Conservation (phyloP, 2,113 vertebrate species). For the Ceyx margarethae region DNA sequence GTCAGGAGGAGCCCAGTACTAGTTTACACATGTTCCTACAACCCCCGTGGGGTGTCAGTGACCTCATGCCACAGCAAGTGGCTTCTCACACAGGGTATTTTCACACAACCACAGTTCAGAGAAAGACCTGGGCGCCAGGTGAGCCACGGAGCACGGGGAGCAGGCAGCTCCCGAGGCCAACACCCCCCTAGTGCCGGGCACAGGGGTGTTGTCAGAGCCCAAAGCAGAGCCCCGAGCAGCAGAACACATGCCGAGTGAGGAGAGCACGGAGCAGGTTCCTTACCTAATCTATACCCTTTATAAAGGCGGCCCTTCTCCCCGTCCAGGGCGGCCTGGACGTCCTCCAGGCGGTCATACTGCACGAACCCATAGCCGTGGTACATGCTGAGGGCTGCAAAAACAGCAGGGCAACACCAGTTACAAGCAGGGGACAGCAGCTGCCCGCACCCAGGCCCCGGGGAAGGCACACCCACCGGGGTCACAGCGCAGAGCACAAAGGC, state of each 20-base stretch:
- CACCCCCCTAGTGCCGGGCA: not conserved
- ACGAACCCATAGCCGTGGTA: slow-evolving; percentile 89
- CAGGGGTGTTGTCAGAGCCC: not conserved
- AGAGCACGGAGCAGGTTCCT: slow-evolving; percentile 66
- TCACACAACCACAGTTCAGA: not conserved
- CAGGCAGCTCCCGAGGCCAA: not conserved
- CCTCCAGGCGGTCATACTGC: slow-evolving; percentile 87
- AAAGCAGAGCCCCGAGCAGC: not conserved
- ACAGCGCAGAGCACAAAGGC: not conserved
- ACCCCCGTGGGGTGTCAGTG: not conserved
- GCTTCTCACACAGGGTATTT: not conserved
- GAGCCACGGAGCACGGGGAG: not conserved
- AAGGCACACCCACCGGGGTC: not conserved
- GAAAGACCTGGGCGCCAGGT: not conserved
- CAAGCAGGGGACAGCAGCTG: not conserved
- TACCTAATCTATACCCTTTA: slow-evolving; percentile 92
- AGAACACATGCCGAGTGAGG: slow-evolving; percentile 31
- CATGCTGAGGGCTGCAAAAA: slow-evolving; percentile 86
- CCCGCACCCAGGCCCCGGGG: not conserved
- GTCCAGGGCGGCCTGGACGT: slow-evolving; percentile 87
- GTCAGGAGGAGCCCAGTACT: not conserved
- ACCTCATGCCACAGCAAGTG: not conserved
- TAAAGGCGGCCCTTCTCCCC: slow-evolving; percentile 87
- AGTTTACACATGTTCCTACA: not conserved
- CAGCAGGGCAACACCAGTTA: slow-evolving; percentile 57